Conservation (phyloP, 2,113 vertebrate genomes). For the Macquaria australasica region DNA sequence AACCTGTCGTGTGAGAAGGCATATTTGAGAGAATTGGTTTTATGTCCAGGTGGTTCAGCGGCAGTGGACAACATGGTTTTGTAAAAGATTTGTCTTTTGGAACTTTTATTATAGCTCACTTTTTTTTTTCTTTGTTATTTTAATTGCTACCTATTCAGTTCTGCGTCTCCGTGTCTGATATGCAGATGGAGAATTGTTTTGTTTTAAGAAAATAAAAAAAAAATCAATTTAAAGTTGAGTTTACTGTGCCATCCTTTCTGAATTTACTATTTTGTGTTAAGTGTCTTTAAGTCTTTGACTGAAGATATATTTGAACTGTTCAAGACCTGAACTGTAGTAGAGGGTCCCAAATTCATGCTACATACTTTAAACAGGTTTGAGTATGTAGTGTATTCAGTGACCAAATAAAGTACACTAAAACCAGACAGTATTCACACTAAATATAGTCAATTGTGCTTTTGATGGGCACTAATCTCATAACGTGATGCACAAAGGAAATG, state of each 20-base stretch:
- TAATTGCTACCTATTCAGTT: slow-evolving; percentile 66
- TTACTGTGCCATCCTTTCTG: neutral
- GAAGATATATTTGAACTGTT: too few relatives aligned
- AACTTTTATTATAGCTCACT: slow-evolving; percentile 58
- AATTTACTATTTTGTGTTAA: too few relatives aligned
- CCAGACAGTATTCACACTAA: too few relatives aligned
- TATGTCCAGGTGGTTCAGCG: slow-evolving; percentile 50
- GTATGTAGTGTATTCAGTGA: neutral
- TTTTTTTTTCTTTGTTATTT: slow-evolving; percentile 45
- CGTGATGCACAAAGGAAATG: too few relatives aligned
- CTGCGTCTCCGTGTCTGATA: slow-evolving; percentile 44
- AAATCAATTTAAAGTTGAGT: slow-evolving; percentile 3
- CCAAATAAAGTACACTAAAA: too few relatives aligned
- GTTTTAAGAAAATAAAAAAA: slow-evolving; percentile 75
- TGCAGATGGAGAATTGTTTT: slow-evolving; percentile 64
- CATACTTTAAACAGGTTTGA: neutral
- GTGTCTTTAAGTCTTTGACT: too few relatives aligned
- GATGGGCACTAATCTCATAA: too few relatives aligned
- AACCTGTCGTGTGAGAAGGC: slow-evolving; percentile 23
- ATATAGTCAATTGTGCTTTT: too few relatives aligned
- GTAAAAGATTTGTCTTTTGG: slow-evolving; percentile 64
- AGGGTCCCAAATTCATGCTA: neutral
- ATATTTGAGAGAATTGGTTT: slow-evolving; percentile 48
- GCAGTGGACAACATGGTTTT: slow-evolving; percentile 57
- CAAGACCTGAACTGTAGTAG: too few relatives aligned